Evolutionary conservation across 2,113 vertebrate species (phyloP), one percentile per base, ranked within the genome.

Genomic region (Oreotrochilus melanogaster): DNA sequence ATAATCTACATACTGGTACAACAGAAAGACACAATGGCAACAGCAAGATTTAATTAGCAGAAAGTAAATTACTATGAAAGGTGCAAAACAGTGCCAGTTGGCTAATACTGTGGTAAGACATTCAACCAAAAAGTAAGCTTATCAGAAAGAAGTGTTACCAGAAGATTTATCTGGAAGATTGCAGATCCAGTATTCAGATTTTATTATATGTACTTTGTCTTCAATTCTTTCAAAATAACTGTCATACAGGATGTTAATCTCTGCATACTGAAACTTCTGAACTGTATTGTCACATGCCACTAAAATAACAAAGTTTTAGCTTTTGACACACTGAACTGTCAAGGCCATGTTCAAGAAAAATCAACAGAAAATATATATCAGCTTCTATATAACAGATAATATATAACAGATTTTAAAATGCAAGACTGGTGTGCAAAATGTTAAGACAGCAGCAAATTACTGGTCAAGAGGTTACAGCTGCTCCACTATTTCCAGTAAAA

Each of bases 361-460:
- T 3, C 1, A 89, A 69, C 3, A 42, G 25, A 12, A 6, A 3
- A 11, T 61, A 62, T 28, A 72, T 23, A 43, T 39, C 39, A 39
- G 39, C 11, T 39, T 39, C 11, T 39, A 39, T 39, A 39, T 39
- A 89, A 69, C 3, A 42, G 25, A 12, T 7, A 3, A 11, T 61
- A 62, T 28, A 76, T 23, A 89, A 65, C 3, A 42, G 25, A 12
- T n/a, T n/a, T n/a, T n/a, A n/a, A n/a, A n/a, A n/a, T n/a, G n/a
- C n/a, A n/a, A n/a, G 10, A n/a, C n/a, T 2, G 64, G 31, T 1
- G 1, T 15, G 18, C 3, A 2, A 85, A 56, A 45, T 5, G 4
- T 11, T 22, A 72, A 69, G 25, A 18, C 37, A 42, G 53, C 28
- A 72, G n/a, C 21, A 83, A 58, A 56, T 71, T 51, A 45, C 33